Evolutionary conservation across 1,140 invertebrate species (phyloP), one percentile per base, ranked within the genome.

Genomic region (Holcopasites calliopsidis): DNA sequence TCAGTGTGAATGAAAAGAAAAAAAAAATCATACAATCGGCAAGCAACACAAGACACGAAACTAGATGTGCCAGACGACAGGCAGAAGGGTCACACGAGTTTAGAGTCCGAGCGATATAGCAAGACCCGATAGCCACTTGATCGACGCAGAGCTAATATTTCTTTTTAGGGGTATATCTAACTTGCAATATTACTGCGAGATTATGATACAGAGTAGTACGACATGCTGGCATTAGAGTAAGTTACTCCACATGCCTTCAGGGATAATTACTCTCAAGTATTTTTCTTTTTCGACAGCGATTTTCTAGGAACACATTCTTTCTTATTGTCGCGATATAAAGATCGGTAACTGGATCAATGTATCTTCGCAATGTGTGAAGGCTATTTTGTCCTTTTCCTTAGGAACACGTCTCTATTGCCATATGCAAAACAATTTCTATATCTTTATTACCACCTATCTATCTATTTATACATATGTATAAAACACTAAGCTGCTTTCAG

Each of bases 401-500:
- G 61, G 38, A 71, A 71, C 38, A 54, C 57, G 64, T 54, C 23
- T 69, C 23, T 71, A 47, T 71, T 40, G 68, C 33, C 74, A 54
- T 61, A 71, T 31, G 68, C 35, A 71, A 54, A 61, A 50, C 58
- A 57, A 52, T 76, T 55, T 47, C 44, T 66, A 44, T 72, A 40
- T 66, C 31, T 60, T 11, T 60, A 40, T 71, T 50, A 49, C 40
- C 44, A 38, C 52, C 55, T 72, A 50, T 65, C 8, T 52, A 26
- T 40, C 8, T 66, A 6, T 57, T n/a, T 65, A 50, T 55, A 55
- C 69, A 62, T 78, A 68, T 74, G 58, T 60, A 91, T 86, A 64
- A 71, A 91, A 91, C 88, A 90, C 90, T 68, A 91, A 87, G 89
- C 90, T 90, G 90, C 90, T 91, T 91, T 91, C 89, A 89, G 60